phyloP scores from a whole-genome alignment of 2,888 invertebrate genomes.

The Heliconius aoede region DNA sequence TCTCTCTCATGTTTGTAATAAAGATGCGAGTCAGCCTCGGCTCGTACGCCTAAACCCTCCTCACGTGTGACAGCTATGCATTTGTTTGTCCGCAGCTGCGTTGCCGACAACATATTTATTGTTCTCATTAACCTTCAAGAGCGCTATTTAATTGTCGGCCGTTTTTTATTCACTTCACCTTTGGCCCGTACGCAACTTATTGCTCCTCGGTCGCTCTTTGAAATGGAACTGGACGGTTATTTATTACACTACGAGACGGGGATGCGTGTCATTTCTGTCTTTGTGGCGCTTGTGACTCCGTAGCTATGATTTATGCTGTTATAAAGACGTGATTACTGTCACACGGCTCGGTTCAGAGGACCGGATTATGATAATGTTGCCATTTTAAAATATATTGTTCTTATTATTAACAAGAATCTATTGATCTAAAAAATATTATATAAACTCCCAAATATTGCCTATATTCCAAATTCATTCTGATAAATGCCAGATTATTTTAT shows the following conservation, averaged over 20 bases:
- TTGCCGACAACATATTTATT: conserved; percentile 84
- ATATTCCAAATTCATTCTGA: too few relatives aligned
- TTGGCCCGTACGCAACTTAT: conserved; percentile 82
- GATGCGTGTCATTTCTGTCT: conserved; percentile 79
- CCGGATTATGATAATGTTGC: not conserved
- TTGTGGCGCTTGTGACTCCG: conserved; percentile 78
- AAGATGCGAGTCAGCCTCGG: conserved; percentile 72
- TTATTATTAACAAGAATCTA: not conserved
- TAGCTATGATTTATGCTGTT: conserved; percentile 78
- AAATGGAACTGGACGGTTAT: conserved; percentile 82
- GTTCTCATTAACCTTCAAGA: conserved; percentile 84
- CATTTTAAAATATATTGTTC: not conserved
- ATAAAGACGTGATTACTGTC: conserved; percentile 78
- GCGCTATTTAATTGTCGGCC: conserved; percentile 84
- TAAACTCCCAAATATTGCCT: not conserved
- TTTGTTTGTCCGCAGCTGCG: conserved; percentile 82
- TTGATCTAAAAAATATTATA: not conserved
- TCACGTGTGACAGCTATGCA: conserved; percentile 78
- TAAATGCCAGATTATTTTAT: not conserved
- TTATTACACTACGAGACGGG: conserved; percentile 75
- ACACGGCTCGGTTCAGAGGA: conserved; percentile 58
- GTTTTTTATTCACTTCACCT: conserved; percentile 84
- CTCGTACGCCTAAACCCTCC: conserved; percentile 63
- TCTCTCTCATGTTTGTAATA: conserved; percentile 60
- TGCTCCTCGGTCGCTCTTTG: conserved; percentile 80